A percentile compares a stretch with the other conserved stretches of the same genome.
These are phyloP conservation scores for Carterocephalus palaemon DNA, from an alignment of 2,888 invertebrate genomes.

Conservation along the genomic window DNA sequence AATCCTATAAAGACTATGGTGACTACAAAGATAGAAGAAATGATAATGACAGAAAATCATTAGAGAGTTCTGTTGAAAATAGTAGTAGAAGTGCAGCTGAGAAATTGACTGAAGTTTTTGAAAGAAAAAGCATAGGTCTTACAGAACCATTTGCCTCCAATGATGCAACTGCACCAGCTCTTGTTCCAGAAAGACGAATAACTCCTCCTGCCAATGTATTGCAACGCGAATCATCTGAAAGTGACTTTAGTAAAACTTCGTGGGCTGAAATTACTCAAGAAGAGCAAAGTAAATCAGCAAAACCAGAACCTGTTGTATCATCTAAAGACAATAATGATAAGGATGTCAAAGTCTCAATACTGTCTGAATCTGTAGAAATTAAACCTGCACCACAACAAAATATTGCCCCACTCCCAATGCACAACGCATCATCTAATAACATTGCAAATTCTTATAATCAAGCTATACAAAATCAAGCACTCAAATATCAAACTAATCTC, in stretches of 20 bases:
- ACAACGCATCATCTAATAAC: slow-evolving; percentile 22
- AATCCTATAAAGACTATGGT: slow-evolving; percentile 73
- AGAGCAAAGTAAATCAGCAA: slow-evolving; percentile 46
- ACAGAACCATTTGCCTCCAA: slow-evolving; percentile 54
- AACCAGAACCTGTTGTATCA: slow-evolving; percentile 45
- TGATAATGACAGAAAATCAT: slow-evolving; percentile 68
- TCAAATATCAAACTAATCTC: slow-evolving; percentile 29
- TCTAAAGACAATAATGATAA: slow-evolving; percentile 45
- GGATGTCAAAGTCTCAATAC: slow-evolving; percentile 38
- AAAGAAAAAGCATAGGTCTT: slow-evolving; percentile 67
- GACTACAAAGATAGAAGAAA: slow-evolving; percentile 72
- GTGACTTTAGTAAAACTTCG: slow-evolving; percentile 63
- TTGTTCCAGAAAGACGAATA: slow-evolving; percentile 73
- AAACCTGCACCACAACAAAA: slow-evolving; percentile 35
- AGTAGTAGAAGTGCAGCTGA: slow-evolving; percentile 69
- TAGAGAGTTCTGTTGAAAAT: slow-evolving; percentile 55
- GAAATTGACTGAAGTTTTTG: slow-evolving; percentile 71
- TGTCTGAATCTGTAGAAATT: slow-evolving; percentile 41
- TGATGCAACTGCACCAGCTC: slow-evolving; percentile 42
- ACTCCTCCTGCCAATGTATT: slow-evolving; percentile 56
- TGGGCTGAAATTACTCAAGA: slow-evolving; percentile 74
- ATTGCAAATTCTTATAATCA: slow-evolving; percentile 28
- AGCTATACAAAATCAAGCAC: slow-evolving; percentile 27
- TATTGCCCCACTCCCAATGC: slow-evolving; percentile 15
- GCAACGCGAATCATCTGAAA: slow-evolving; percentile 72